phyloP scores from a whole-genome alignment of 2,113 vertebrate species.

The Spilogale gracilis region DNA sequence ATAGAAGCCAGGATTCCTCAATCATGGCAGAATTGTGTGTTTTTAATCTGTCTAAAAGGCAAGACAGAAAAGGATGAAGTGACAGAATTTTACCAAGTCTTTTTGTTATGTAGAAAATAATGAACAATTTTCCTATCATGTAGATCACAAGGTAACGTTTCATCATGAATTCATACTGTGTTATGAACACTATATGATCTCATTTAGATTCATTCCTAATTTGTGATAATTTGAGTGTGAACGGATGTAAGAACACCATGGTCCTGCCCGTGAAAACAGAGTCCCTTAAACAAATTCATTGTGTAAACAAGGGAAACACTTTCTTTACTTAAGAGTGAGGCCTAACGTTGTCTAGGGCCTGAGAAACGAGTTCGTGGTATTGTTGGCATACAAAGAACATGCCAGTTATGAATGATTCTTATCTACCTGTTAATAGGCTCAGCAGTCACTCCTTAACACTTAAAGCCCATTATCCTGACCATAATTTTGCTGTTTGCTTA shows the following conservation, averaged over 20 bases:
- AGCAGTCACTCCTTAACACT: constrained; percentile 20
- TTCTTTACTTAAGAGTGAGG: constrained; percentile 36
- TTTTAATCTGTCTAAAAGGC: background rate
- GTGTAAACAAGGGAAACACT: constrained; percentile 56
- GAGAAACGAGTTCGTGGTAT: constrained; percentile 64
- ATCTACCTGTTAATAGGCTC: constrained; percentile 62
- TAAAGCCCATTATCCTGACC: constrained; percentile 34
- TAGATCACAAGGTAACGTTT: background rate
- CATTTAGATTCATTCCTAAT: background rate
- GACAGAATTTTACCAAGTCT: background rate
- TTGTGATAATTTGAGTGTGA: constrained; percentile 8
- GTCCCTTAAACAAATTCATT: constrained; percentile 42
- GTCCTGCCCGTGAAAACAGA: constrained; percentile 49
- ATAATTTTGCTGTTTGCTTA: constrained; percentile 67
- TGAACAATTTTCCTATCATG: background rate
- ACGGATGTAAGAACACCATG: background rate
- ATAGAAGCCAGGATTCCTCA: background rate
- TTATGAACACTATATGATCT: background rate
- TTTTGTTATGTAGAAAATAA: background rate
- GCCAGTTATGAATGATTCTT: constrained; percentile 72
- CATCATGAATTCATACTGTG: background rate
- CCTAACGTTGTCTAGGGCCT: constrained; percentile 57
- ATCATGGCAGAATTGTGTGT: background rate
- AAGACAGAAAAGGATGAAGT: background rate
- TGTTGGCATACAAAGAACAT: constrained; percentile 53